phyloP scores from a whole-genome alignment of 2,797 vertebrate genomes.

The Manis javanica region DNA sequence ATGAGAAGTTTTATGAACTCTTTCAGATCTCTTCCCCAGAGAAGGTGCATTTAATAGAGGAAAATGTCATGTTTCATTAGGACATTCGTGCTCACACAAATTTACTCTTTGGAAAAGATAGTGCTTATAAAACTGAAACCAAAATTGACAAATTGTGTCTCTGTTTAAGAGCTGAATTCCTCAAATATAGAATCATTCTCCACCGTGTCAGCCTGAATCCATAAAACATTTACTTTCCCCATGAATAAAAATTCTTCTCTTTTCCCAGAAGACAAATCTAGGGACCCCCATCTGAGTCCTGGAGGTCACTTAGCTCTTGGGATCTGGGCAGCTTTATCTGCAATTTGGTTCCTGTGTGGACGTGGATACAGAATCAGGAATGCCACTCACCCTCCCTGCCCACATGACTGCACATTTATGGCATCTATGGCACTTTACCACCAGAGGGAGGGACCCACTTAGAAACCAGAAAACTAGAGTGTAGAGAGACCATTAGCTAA shows the following conservation, averaged over 20 bases:
- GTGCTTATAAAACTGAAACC: constrained; percentile 73
- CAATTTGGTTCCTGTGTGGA: neutral
- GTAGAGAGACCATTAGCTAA: neutral
- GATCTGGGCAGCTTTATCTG: neutral
- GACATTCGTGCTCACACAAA: constrained; percentile 63
- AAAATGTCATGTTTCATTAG: constrained; percentile 81
- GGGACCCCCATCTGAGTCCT: neutral
- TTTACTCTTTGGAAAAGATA: constrained; percentile 72
- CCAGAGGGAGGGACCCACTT: neutral
- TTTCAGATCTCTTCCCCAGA: constrained; percentile 69
- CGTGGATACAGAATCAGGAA: neutral
- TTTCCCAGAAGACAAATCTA: neutral
- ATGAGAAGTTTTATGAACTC: constrained; percentile 75
- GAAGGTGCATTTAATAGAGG: constrained; percentile 75
- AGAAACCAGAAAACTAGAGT: neutral
- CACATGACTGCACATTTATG: neutral
- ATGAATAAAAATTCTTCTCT: constrained; percentile 32
- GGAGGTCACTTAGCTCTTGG: neutral
- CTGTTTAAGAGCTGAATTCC: constrained; percentile 69
- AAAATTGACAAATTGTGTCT: constrained; percentile 71
- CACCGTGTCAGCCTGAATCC: neutral
- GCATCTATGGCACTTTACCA: neutral
- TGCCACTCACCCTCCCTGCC: neutral
- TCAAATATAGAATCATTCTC: constrained; percentile 60
- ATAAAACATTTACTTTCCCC: constrained; percentile 50